Evolutionary conservation across 1,140 invertebrate genomes (phyloP), one percentile per base, ranked within the genome.

Genomic region (Camponotus floridanus): DNA sequence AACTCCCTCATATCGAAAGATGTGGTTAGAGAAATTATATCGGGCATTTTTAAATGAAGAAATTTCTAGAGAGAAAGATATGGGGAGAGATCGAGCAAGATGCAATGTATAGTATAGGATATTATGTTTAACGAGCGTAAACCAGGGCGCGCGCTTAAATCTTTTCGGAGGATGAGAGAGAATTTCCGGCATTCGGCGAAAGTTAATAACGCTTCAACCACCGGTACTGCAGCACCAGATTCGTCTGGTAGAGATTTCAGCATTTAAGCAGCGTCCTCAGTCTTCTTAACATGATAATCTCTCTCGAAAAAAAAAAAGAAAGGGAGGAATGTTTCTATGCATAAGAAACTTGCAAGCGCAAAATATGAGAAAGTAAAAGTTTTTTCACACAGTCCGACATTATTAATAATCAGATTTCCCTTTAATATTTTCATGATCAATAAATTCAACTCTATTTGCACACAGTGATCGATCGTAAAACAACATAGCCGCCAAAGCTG

Each of bases 121-220:
- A 78, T 48, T 78, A 78, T 26, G 21, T 64, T 78, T 86, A 85
- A 85, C 64, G 84, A 78, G 76, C 39, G 48, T 79, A 48, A 67
- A 80, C 39, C 74, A 68, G 64, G 73, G 9, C 74, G 64, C 36
- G 39, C 51, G 76, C 39, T 65, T 59, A 67, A 67, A 78, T 78
- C 81, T 55, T 67, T 80, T 42, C 76, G 51, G 48, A 80, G 81
- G 42, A 86, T 48, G 42, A 65, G 59, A 18, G 59, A 74, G 74
- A 79, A 86, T 78, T 80, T 68, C 64, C 74, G 74, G 84, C 33
- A 86, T 68, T 86, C 74, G 73, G 48, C 31, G 51, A 86, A 86
- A 86, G 73, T 86, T 86, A 86, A 86, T 79, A 86, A 86, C 84
- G 84, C 84, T 86, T 79, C 74, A 78, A 86, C 45, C 74, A 51